A percentile compares a stretch with the other conserved stretches of the same genome.
These are phyloP conservation scores for Magallana angulata DNA, from an alignment of 1,140 invertebrate species.

Conservation along the genomic window DNA sequence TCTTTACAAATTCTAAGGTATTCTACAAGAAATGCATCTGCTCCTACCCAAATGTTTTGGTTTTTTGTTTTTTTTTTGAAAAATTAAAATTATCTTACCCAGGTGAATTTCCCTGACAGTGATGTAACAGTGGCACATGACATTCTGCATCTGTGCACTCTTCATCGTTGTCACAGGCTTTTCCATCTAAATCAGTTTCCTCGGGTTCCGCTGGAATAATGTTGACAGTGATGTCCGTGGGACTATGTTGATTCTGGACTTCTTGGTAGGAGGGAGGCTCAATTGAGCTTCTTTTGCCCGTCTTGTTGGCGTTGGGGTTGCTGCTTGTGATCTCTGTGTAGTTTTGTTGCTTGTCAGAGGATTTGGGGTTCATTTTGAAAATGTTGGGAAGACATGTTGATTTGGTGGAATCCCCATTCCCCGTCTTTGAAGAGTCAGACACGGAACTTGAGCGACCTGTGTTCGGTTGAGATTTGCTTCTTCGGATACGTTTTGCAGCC, in stretches of 20 bases:
- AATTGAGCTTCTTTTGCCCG: constrained; percentile 10
- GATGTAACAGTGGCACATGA: constrained; percentile 66
- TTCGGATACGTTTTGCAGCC: constrained; percentile 71
- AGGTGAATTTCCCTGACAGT: constrained; percentile 20
- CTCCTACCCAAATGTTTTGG: no score
- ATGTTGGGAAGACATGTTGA: constrained; percentile 75
- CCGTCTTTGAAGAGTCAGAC: constrained; percentile 58
- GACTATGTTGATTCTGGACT: constrained; percentile 4
- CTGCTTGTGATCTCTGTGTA: constrained; percentile 50
- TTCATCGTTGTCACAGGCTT: constrained; percentile 57
- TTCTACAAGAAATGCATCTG: no score
- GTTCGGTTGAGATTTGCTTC: constrained; percentile 71
- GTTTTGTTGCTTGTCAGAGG: constrained; percentile 67
- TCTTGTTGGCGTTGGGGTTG: constrained; percentile 46
- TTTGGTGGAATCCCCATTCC: constrained; percentile 58
- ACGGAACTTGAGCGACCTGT: constrained; percentile 60
- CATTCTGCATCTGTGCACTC: constrained; percentile 65
- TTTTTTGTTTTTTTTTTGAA: no score
- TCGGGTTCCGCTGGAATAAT: constrained; percentile 25
- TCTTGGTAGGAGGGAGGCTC: constrained; percentile 68
- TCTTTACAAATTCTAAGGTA: no score
- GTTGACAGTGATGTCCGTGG: background rate
- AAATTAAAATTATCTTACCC: constrained; percentile 3
- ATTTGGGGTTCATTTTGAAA: constrained; percentile 71
- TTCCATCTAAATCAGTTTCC: constrained; percentile 11